phyloP scores from a whole-genome alignment of 2,797 vertebrate genomes.

The Protonibea diacanthus region DNA sequence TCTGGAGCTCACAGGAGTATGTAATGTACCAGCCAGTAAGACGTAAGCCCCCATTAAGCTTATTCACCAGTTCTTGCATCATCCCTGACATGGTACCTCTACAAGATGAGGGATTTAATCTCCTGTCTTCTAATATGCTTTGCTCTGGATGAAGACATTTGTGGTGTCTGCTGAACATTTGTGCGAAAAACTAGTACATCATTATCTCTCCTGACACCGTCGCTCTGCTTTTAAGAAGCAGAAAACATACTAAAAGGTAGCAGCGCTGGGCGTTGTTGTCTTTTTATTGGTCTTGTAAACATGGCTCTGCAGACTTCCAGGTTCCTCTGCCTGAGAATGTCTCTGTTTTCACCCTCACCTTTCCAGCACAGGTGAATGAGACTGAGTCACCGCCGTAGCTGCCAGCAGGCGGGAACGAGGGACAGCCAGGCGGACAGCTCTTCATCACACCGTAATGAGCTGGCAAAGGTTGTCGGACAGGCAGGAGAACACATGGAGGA shows the following conservation, averaged over 20 bases:
- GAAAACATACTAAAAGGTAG: conserved; percentile 10
- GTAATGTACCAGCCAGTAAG: conserved; percentile 55
- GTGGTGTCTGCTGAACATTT: conserved; percentile 18
- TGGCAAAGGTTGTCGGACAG: conserved; percentile 76
- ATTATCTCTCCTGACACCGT: background rate
- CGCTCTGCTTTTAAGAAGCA: background rate
- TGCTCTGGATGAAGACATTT: conserved; percentile 2
- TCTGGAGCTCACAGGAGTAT: conserved; percentile 30
- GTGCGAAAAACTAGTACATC: conserved; percentile 10
- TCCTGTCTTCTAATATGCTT: conserved; percentile 33
- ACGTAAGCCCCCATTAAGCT: conserved; percentile 60
- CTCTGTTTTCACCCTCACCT: conserved; percentile 40
- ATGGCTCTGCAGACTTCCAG: conserved; percentile 7
- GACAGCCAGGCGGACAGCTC: conserved; percentile 62
- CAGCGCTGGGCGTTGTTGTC: background rate
- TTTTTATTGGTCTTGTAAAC: conserved; percentile 8
- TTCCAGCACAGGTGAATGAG: conserved; percentile 57
- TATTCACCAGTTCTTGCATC: conserved; percentile 47
- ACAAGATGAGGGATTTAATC: conserved; percentile 53
- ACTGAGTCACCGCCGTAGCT: conserved; percentile 61
- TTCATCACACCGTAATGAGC: conserved; percentile 81
- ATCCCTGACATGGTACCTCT: conserved; percentile 18
- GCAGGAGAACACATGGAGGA: conserved; percentile 77
- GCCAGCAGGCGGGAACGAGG: conserved; percentile 62
- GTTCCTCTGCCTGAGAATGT: background rate